Evolutionary conservation across 92 coral and sea anemone genomes (phyloP), one percentile per base, ranked within the genome.

Genomic region (Siderastrea radians): DNA sequence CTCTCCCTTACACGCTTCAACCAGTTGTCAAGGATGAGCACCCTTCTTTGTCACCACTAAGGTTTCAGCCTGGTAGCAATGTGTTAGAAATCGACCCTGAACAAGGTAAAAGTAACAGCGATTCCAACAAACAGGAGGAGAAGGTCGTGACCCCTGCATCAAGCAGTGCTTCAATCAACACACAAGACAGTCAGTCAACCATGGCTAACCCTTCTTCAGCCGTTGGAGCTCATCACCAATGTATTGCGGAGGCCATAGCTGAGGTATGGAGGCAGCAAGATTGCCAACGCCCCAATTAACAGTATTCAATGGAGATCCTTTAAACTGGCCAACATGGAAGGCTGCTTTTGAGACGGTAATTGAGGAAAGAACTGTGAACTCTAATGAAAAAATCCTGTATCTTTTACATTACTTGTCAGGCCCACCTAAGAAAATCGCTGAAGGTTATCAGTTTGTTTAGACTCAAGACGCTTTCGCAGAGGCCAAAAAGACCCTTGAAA

Each of bases 241-340:
- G 60, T 6, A 81, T 81, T 47, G 64, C 87, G 5, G 64, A 81
- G 57, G 86, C 82, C 1, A 74, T 87, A 70, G 91, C 86, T 16
- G 86, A 87, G 49, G 82, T 49, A 88, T 88, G 91, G 87, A 88
- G 54, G 68, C 87, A 3, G 82, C 82, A 26, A 81, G 91, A 57
- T 79, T 87, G 75, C 92, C 92, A 19, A 79, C 75, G 3, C 80
- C 89, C 4, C 72, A 76, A 0, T 78, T 84, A 38, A 77, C 79
- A 26, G 75, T 84, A 14, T 89, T 89, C 80, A 83, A 69, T 53
- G 89, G 92, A 61, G 79, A 89, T 60, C 92, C 92, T 15, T 61
- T 89, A 1, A 81, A 84, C 79, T 89, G 85, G 89, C 92, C 85
- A n/a, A 68, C 73, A 46, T 89, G 92, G 85, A 89, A 89, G 57